Evolutionary conservation across 2,888 invertebrate species (phyloP).

Genomic region (Tanypteryx hageni): DNA sequence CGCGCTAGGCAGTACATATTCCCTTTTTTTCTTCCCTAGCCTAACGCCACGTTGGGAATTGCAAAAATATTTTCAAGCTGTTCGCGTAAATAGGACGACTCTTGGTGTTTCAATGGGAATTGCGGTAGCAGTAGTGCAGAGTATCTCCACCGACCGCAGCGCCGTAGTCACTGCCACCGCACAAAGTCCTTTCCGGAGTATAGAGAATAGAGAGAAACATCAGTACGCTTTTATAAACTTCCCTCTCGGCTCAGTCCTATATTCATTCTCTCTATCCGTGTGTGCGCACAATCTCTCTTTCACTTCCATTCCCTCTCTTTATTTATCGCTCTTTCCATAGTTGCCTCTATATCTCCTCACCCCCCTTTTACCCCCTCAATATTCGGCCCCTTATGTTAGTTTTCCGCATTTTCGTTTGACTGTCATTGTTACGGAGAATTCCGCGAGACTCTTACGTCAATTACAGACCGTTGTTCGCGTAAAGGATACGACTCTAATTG

Average conservation of each 20-base stretch:
- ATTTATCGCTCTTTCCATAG: background rate
- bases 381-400: background rate
- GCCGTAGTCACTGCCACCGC: background rate
- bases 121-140: slow-evolving; percentile 19
- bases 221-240: slow-evolving; percentile 15
- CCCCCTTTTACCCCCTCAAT: background rate
- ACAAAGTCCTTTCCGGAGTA: background rate
- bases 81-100: slow-evolving; percentile 16
- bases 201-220: slow-evolving; percentile 26
- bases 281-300: background rate
- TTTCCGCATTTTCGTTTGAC: background rate
- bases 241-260: background rate
- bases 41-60: background rate
- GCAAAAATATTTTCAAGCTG: slow-evolving; percentile 19
- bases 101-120: background rate
- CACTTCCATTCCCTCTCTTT: background rate
- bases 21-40: background rate
- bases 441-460: slow-evolving; percentile 16
- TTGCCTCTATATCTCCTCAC: background rate
- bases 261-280: background rate
- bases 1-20: background rate
- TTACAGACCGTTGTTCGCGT: background rate
- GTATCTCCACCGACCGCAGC: background rate
- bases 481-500: slow-evolving; percentile 18
- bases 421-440: background rate